Evolutionary conservation across 2,888 invertebrate species (phyloP), one percentile per base, ranked within the genome.

Genomic region (Ferrisia virgata): DNA sequence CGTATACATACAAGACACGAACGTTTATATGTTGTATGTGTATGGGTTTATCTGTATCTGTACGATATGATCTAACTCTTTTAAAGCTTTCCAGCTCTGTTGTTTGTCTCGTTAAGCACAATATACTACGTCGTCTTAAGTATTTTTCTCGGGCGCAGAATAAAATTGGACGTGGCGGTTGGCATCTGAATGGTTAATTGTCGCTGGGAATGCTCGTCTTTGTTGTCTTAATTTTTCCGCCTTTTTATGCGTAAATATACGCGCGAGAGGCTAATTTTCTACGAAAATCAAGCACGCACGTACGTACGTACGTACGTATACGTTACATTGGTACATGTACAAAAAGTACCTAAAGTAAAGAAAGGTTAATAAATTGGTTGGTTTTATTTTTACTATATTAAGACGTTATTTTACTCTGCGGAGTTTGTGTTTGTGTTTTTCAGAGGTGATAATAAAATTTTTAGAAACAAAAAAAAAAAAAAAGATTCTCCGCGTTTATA

Each of bases 161-260:
- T 53, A 18, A 53, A 53, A 53, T 53, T 64, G 28, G 28, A 28
- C 58, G 25, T 13, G 58, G 11, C 11, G 25, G 58, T 64, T 64
- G 58, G 58, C 58, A 64, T 64, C 58, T 13, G 58, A 64, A 64
- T 64, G 58, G 58, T 64, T 64, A 64, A 64, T 64, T 64, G 58
- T 64, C 58, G 58, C 58, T 64, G 58, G 58, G 58, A 64, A 64
- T 64, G 47, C 31, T 25, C 28, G 72, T 72, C 33, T 72, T 72
- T 72, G 72, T 72, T 33, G 72, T 72, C 72, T 72, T 72, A 72
- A 72, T 72, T 72, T 72, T 72, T 33, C 72, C 72, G 72, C 72
- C n/a, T 33, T 72, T 72, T 72, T 72, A 33, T 33, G 31, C 13
- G 1, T 8, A 72, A 13, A n/a, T n/a, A n/a, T 31, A 15, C 9